Evolutionary conservation across 1,140 invertebrate species (phyloP).

Genomic region (Babylonia areolata): DNA sequence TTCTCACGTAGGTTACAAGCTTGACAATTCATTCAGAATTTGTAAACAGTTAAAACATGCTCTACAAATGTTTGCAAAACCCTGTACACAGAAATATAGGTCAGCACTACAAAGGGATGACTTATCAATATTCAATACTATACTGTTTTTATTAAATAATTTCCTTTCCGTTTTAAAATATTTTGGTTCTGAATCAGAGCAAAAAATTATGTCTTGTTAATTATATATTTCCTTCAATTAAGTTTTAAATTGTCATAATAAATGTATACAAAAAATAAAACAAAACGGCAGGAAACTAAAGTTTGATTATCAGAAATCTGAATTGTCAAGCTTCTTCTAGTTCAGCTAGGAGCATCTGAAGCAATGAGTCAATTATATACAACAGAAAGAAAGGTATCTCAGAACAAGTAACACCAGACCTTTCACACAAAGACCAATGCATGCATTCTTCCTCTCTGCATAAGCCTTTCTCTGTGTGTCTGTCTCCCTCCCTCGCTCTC

Average conservation of each 20-base stretch:
- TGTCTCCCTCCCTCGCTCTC: background rate
- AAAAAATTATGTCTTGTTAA: no score
- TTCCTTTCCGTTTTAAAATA: no score
- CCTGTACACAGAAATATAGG: no score
- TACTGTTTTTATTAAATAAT: no score
- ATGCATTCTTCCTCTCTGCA: background rate
- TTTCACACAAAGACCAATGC: background rate
- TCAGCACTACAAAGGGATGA: no score
- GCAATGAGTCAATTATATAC: conserved; percentile 4
- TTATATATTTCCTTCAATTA: no score
- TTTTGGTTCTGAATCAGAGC: no score
- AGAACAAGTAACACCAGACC: background rate
- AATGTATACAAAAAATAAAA: no score
- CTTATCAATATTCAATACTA: no score
- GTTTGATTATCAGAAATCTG: background rate
- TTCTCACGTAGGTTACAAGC: background rate
- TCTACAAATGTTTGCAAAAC: no score
- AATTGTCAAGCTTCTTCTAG: background rate
- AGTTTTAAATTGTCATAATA: no score
- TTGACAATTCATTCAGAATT: background rate
- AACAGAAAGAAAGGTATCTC: background rate
- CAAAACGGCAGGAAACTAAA: background rate
- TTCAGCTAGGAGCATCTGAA: background rate
- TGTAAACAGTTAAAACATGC: no score
- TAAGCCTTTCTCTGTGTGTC: background rate